phyloP scores from a whole-genome alignment of 1,140 invertebrate species.

The Habropoda laboriosa region DNA sequence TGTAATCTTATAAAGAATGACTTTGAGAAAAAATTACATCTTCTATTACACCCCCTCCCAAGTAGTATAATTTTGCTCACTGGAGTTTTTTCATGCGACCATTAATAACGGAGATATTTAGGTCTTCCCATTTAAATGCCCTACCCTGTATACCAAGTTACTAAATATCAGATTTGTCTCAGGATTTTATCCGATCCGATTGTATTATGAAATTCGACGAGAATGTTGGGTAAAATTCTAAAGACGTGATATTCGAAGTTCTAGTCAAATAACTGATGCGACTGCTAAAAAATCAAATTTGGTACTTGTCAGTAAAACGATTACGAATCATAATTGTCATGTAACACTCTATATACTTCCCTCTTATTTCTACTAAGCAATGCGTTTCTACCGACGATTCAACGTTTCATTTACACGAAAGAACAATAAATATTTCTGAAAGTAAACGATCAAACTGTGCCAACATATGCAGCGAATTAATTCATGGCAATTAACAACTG shows the following conservation, averaged over 20 bases:
- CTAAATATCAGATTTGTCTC: conserved; percentile 29
- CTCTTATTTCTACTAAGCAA: conserved; percentile 4
- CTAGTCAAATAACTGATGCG: conserved; percentile 27
- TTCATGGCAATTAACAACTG: too few relatives aligned
- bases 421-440: neutral
- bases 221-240: conserved; percentile 23
- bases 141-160: neutral
- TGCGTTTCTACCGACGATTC: conserved; percentile 6
- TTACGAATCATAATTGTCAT: conserved; percentile 7
- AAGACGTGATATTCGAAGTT: conserved; percentile 42
- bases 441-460: neutral
- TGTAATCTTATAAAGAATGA: too few relatives aligned
- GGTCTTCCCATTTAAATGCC: too few relatives aligned
- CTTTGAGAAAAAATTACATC: too few relatives aligned
- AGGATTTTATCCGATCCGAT: conserved; percentile 28
- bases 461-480: neutral
- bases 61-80: too few relatives aligned
- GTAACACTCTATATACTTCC: conserved; percentile 14
- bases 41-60: too few relatives aligned
- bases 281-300: neutral
- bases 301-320: neutral
- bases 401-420: neutral
- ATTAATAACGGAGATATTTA: too few relatives aligned
- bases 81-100: too few relatives aligned
- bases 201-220: conserved; percentile 21